Percentiles rank a stretch among this genome's conserved stretches.
phyloP scores from a whole-genome alignment of 1,140 invertebrate genomes.

The Zaprionus camerounensis region DNA sequence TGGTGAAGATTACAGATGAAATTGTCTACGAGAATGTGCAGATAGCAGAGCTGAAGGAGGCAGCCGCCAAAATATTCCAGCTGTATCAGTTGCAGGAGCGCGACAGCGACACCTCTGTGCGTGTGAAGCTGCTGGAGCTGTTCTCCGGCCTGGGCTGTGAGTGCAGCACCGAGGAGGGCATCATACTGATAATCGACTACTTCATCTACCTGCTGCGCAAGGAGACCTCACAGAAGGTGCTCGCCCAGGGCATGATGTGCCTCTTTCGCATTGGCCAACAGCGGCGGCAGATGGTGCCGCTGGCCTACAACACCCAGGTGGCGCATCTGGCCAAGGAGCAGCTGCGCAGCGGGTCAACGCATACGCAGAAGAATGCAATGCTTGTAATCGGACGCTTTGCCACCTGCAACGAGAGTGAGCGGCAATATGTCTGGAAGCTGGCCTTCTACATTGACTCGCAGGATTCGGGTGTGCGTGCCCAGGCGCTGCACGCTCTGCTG shows the following conservation, averaged over 20 bases:
- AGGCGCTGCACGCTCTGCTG: conserved; percentile 94
- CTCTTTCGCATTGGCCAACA: conserved; percentile 73
- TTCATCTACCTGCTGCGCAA: conserved; percentile 90
- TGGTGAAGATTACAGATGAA: conserved; percentile 80
- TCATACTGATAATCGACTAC: conserved; percentile 86
- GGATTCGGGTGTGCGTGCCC: conserved; percentile 94
- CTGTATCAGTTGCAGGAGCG: conserved; percentile 74
- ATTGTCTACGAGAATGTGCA: conserved; percentile 67
- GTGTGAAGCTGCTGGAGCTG: conserved; percentile 73
- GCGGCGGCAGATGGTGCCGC: conserved; percentile 56
- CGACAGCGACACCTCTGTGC: conserved; percentile 72
- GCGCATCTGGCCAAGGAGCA: conserved; percentile 86
- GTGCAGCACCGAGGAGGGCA: conserved; percentile 53
- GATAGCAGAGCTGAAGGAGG: conserved; percentile 64
- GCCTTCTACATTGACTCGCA: conserved; percentile 93
- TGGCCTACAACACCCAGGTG: conserved; percentile 73
- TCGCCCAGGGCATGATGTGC: conserved; percentile 77
- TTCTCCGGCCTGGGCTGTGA: conserved; percentile 71
- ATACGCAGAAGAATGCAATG: conserved; percentile 91
- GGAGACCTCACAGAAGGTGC: conserved; percentile 93
- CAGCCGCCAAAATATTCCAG: conserved; percentile 63
- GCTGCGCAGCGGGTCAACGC: conserved; percentile 89
- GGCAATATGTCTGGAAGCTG: conserved; percentile 88
- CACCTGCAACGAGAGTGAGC: conserved; percentile 85
- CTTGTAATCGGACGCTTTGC: conserved; percentile 88